Evolutionary conservation across 2,888 invertebrate species (phyloP), one percentile per base, ranked within the genome.

Genomic region (Agrenia bidenticulata): DNA sequence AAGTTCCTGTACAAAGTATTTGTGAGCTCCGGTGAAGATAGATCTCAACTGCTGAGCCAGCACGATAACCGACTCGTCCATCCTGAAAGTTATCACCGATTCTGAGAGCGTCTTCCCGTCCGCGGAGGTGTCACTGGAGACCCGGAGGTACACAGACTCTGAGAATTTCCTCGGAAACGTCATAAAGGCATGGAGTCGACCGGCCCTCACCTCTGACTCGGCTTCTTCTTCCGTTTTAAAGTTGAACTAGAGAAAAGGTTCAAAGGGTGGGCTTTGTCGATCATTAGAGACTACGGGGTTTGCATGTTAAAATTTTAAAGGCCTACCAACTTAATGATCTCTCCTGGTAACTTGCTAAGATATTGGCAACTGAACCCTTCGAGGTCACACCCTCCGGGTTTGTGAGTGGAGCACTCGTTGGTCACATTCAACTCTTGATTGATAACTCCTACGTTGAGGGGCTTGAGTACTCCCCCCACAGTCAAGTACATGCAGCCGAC

Each of bases 151-250:
- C n/a, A 69, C 62, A 21, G 63, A 53, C 0, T 42, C 45, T 7
- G 68, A 67, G 37, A 63, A 73, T 27, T 59, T 63, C 1, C 49
- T 39, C 1, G 70, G 68, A 53, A 73, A 66, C 1, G 58, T 45
- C 57, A 73, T 55, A 49, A 65, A 70, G 23, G 67, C 73, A 67
- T 67, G 68, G 41, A 66, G 50, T 39, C 66, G 61, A 2, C 72
- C 70, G 1, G 32, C 39, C 49, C 58, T 49, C 15, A 70, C 64
- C 4, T 61, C 61, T 42, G 60, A 7, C n/a, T 60, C 37, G 2
- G 70, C 73, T 21, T 64, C 69, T 1, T 42, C 42, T 39, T 69
- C 69, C 4, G 61, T 61, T 4, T 58, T 37, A 24, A 69, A 67
- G 41, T 51, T 9, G 2, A 7, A 5, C 51, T 23, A 51, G 11